Percentiles rank a stretch among this genome's conserved stretches.
Evolutionary conservation across 2,113 vertebrate genomes (phyloP).

Genomic region (Austrofundulus limnaeus): DNA sequence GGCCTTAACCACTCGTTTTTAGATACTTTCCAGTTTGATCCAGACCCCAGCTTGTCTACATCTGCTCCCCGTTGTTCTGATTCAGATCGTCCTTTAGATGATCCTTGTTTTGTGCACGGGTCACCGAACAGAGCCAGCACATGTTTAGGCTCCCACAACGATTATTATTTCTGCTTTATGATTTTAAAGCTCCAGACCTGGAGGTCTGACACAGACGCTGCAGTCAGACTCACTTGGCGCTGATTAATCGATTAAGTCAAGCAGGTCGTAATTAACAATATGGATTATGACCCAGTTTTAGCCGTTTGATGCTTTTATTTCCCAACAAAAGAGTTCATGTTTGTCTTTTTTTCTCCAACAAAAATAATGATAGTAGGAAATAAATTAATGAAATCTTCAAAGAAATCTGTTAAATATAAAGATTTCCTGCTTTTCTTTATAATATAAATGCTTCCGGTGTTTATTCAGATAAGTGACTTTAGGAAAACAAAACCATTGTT

Average conservation of each 20-base stretch:
- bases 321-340: not conserved
- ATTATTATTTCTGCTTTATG: constrained; percentile 47
- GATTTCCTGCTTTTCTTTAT: not conserved
- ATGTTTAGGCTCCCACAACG: constrained; percentile 59
- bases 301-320: not conserved
- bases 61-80: constrained; percentile 27
- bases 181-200: constrained; percentile 15
- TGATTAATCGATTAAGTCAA: not conserved
- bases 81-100: not conserved
- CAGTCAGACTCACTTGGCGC: not conserved
- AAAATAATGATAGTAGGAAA: not conserved
- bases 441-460: no score
- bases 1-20: no score
- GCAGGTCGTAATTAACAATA: not conserved
- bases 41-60: constrained; percentile 8
- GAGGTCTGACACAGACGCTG: no score
- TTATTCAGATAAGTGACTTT: no score
- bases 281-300: not conserved
- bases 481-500: no score
- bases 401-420: not conserved
- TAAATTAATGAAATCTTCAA: not conserved
- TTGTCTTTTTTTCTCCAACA: not conserved
- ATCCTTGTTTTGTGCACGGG: constrained; percentile 56
- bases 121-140: constrained; percentile 46
- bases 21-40: constrained; percentile 28